phyloP scores from a whole-genome alignment of 2,113 vertebrate species.

The Solea senegalensis region DNA sequence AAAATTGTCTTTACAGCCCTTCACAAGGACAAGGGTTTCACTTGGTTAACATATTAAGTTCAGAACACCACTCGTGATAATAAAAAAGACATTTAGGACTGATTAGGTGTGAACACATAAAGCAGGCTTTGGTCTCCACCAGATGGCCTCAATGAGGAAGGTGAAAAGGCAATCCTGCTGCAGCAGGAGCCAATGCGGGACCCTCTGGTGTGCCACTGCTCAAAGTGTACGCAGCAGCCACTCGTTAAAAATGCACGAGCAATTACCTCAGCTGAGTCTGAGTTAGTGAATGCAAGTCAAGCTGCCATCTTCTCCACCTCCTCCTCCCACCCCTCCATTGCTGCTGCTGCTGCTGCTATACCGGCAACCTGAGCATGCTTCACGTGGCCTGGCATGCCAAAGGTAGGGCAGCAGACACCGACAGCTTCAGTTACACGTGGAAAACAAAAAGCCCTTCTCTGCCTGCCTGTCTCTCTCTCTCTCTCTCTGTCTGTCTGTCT shows the following conservation, averaged over 20 bases:
- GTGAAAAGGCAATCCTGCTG: constrained; percentile 42
- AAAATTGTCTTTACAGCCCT: constrained; percentile 1
- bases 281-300: constrained; percentile 57
- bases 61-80: background rate
- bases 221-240: constrained; percentile 62
- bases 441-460: constrained; percentile 65
- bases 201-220: constrained; percentile 52
- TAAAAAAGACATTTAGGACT: constrained; percentile 15
- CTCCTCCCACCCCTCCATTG: constrained; percentile 17
- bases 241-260: constrained; percentile 78
- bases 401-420: constrained; percentile 57
- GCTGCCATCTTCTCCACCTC: constrained; percentile 39
- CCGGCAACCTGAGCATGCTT: constrained; percentile 61
- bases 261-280: constrained; percentile 69
- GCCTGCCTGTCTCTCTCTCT: constrained; percentile 30
- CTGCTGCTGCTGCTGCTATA: constrained; percentile 13
- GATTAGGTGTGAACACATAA: constrained; percentile 16
- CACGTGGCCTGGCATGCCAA: constrained; percentile 40
- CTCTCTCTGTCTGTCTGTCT: constrained; percentile 34
- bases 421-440: constrained; percentile 61
- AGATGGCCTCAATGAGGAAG: constrained; percentile 28
- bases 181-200: constrained; percentile 40
- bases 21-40: constrained; percentile 10
- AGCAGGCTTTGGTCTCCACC: constrained; percentile 11
- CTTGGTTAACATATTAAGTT: constrained; percentile 16